Base-by-base conservation (phyloP, 2,113 vertebrate genomes). In the Scartelaos histophorus region DNA sequence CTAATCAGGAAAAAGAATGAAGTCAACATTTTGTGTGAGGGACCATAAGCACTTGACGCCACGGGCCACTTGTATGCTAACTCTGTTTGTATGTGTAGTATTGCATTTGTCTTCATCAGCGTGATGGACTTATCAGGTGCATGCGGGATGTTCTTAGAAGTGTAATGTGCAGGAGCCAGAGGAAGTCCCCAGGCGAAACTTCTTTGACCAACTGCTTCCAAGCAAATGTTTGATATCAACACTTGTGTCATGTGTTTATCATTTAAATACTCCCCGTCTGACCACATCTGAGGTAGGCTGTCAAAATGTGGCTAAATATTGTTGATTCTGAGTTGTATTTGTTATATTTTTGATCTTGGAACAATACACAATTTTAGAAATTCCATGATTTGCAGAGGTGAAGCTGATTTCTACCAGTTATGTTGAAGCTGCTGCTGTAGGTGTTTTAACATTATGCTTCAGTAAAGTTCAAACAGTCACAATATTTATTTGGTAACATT, bases 1-100 rank as follows among this genome's bases (percentile, higher is more conserved):
- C 79, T 74, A 72, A 87, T 88, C 87, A 84, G 83, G 70, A 69
- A 74, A 68, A 81, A 61, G 68, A 79, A 80, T 79, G 13, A 76
- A 74, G 73, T 73, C 69, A 73, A 67, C 84, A 69, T 82, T 86
- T 81, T 67, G 65, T 70, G 7, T 51, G 73, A 69, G 74, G 69
- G 78, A 80, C 24, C 11, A 24, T 51, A 54, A 67, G 78, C 72
- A 75, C 72, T 81, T 54, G 79, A 62, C 51, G 67, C 69, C 13
- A 1, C 1, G 21, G 57, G 81, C 65, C 57, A 15, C 46, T 66
- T 54, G 78, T 74, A 49, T 5, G 74, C 12, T 16, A 74, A 62
- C 54, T 25, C 57, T 71, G 64, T 38, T 25, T 77, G 75, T 73
- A 53, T 51, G 34, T 29, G 35, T 71, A 72, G 72, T 68, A 57